Evolutionary conservation across 2,888 invertebrate genomes (phyloP).

Genomic region (Xestia xanthographa): DNA sequence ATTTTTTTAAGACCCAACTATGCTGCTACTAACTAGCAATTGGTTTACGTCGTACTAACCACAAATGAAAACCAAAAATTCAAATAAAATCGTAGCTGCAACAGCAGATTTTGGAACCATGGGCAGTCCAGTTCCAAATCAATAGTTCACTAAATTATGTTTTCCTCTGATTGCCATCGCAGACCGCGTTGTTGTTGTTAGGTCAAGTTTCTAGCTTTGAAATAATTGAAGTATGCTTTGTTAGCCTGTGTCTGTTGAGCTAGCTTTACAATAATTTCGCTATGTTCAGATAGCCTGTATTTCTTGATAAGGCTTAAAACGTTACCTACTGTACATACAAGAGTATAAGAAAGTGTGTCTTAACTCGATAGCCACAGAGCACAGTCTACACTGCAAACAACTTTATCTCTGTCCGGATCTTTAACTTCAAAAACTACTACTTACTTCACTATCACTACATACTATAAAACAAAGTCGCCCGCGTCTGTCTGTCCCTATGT

Average conservation of each 20-base stretch:
- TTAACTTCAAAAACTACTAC: background rate
- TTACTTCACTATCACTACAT: no score
- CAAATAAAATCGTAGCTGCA: constrained; percentile 1
- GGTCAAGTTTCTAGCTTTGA: background rate
- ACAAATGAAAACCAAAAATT: constrained; percentile 3
- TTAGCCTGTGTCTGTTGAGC: background rate
- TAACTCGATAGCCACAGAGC: background rate
- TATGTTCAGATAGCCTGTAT: background rate
- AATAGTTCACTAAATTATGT: constrained; percentile 27
- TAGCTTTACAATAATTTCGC: background rate
- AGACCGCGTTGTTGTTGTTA: background rate
- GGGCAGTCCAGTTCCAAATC: constrained; percentile 4
- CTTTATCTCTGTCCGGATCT: background rate
- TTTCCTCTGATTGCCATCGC: constrained; percentile 22
- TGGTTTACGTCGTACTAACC: background rate
- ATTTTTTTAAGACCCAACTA: background rate
- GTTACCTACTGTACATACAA: background rate
- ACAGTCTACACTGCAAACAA: background rate
- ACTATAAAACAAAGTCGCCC: no score
- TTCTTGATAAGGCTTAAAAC: background rate
- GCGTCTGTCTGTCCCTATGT: no score
- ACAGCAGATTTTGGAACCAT: constrained; percentile 8
- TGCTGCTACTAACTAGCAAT: background rate
- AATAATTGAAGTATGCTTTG: background rate
- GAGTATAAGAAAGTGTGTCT: background rate